Base-by-base conservation (phyloP, 2,797 vertebrate species). In the Silurus aristotelis region DNA sequence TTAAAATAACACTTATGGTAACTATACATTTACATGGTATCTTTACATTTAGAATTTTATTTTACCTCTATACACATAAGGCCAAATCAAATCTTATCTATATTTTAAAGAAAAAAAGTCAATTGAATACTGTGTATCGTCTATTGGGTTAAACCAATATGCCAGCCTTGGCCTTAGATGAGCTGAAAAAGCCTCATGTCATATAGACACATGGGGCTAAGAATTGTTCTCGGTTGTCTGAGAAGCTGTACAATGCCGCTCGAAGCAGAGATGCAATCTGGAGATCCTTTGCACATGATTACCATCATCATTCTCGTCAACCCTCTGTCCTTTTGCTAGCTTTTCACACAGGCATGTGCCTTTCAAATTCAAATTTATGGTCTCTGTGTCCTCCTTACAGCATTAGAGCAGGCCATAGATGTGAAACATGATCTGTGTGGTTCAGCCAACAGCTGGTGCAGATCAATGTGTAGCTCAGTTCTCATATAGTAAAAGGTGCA, bases 181-280 rank as follows among this genome's bases (percentile, higher is more conserved):
- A 66, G 77, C 27, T 81, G 13, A 25, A 68, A 82, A 73, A 80
- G 71, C 83, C 46, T 72, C 84, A 78, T 88, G 56, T 77, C 27
- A 56, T 31, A 14, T 6, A 27, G 19, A 46, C n/a, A 55, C 43
- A 6, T 63, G 38, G 76, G 52, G 58, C 77, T 87, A 83, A 87
- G 71, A 87, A 88, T 88, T 83, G 80, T 19, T 56, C 80, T 52
- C 6, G 4, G 77, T 79, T 78, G 80, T 66, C 83, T n/a, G 25
- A 63, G 70, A 67, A 83, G 84, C 80, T 86, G 64, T 73, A 3
- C 27, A 64, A 67, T 58, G 75, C 25, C 10, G 10, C 64, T 86
- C 9, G 38, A 82, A 87, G 66, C 66, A 83, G 75, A 60, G 55
- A 77, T 63, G 68, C 83, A 73, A 67, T 71, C 58, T 22, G 55